Base-by-base conservation (phyloP, 1,140 invertebrate genomes). In the Drosophila parvula region DNA sequence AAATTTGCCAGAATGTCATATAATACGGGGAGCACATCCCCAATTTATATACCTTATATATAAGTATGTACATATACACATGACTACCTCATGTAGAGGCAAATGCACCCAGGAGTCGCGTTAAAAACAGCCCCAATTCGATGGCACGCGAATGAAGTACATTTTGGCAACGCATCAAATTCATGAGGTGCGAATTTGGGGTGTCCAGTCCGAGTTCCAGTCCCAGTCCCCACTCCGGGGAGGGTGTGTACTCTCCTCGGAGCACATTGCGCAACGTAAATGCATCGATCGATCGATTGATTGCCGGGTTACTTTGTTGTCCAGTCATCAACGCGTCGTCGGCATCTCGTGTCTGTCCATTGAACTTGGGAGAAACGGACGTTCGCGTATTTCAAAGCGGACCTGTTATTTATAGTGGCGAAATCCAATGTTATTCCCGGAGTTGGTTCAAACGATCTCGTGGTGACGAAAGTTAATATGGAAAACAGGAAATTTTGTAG, bases 281-380 rank as follows among this genome's bases (percentile, higher is more conserved):
- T 75, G 75, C 69, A 83, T 44, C 57, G 75, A 78, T 81, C 78
- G 74, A 82, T 82, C 50, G 50, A 53, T 53, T 50, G 69, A 74
- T 74, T 65, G 58, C 45, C 73, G 53, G 59, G 57, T 50, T 48
- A 57, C 47, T 48, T 60, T 47, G 50, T 68, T 75, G 76, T 55
- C 74, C 60, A 81, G 80, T 83, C 80, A 83, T 64, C 61, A 45
- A 47, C 58, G 58, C 16, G 50, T 53, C 51, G 51, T 22, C 5
- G 38, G 10, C 34, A 10, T 36, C 34, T 36, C 34, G 34, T 51
- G 48, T 61, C 76, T 83, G 80, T 71, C 76, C 80, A 83, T 83
- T 83, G 80, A 83, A 83, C 80, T 76, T 82, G 79, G 48, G 38
- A 58, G 65, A 50, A 68, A 58, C 56, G 16, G 30, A 47, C 3